Percentiles rank a stretch among this genome's conserved stretches.
Conservation (phyloP, 2,797 vertebrate species). For the Enteromius treurensis region DNA sequence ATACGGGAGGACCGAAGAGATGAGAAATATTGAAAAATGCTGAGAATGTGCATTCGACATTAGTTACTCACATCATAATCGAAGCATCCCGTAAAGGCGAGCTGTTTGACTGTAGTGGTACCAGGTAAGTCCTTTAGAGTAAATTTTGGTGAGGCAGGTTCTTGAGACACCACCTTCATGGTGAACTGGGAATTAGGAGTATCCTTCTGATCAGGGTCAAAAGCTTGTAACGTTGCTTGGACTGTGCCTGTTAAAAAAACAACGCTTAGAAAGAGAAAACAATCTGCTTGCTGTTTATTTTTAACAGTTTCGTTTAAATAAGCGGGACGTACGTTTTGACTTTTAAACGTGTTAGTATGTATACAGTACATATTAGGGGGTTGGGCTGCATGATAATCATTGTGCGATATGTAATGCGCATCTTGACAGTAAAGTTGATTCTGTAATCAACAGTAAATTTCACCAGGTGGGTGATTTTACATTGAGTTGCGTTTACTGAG, state of each 20-base stretch:
- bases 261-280: background rate
- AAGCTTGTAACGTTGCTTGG: conserved; percentile 59
- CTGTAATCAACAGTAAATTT: too few relatives aligned
- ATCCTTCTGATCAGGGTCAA: conserved; percentile 73
- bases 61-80: conserved; percentile 78
- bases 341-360: background rate
- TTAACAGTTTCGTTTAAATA: background rate
- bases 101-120: conserved; percentile 46
- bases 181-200: conserved; percentile 75
- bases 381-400: too few relatives aligned
- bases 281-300: background rate
- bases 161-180: conserved; percentile 73
- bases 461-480: too few relatives aligned
- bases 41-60: background rate
- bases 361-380: background rate
- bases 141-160: conserved; percentile 68
- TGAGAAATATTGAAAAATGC: background rate
- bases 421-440: too few relatives aligned
- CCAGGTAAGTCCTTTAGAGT: background rate
- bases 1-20: background rate
- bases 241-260: conserved; percentile 60
- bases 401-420: too few relatives aligned
- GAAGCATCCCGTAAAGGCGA: conserved; percentile 78
- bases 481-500: too few relatives aligned
- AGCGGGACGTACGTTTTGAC: background rate